phyloP scores from a whole-genome alignment of 1,140 invertebrate species.

The Drosophila biarmipes region DNA sequence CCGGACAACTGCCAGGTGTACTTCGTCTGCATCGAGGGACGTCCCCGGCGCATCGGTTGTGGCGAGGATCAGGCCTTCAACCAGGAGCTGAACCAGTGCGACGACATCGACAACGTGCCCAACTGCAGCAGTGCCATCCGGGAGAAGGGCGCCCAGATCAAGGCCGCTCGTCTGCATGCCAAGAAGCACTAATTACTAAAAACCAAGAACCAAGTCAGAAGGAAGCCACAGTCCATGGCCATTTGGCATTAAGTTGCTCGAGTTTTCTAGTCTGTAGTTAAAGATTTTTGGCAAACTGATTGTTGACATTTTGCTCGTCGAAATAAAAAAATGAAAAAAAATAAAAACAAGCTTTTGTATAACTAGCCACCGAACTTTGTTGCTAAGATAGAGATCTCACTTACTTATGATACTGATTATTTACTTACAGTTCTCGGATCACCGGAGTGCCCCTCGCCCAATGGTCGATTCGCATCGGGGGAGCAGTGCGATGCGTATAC shows the following conservation, averaged over 20 bases:
- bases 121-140: constrained; percentile 86
- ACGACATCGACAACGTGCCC: constrained; percentile 91
- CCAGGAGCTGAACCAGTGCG: constrained; percentile 90
- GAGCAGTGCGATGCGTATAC: constrained; percentile 90
- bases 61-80: constrained; percentile 93
- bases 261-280: constrained; percentile 82
- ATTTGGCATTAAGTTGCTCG: constrained; percentile 59
- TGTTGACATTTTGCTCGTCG: constrained; percentile 52
- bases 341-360: not conserved
- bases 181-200: constrained; percentile 43
- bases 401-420: not conserved
- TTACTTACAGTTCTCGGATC: constrained; percentile 47
- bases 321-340: constrained; percentile 47
- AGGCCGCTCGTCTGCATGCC: constrained; percentile 67
- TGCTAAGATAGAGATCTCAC: rapidly evolving
- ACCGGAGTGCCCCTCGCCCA: constrained; percentile 87
- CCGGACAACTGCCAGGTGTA: constrained; percentile 90
- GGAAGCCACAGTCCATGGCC: constrained; percentile 6
- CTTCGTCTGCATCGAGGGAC: constrained; percentile 91
- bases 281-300: constrained; percentile 54
- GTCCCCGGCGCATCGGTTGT: constrained; percentile 89
- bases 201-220: not conserved
- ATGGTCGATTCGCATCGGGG: constrained; percentile 88
- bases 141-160: constrained; percentile 72
- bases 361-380: not conserved